Evolutionary conservation across 2,113 vertebrate genomes (phyloP).

Genomic region (Cyanistes caeruleus): DNA sequence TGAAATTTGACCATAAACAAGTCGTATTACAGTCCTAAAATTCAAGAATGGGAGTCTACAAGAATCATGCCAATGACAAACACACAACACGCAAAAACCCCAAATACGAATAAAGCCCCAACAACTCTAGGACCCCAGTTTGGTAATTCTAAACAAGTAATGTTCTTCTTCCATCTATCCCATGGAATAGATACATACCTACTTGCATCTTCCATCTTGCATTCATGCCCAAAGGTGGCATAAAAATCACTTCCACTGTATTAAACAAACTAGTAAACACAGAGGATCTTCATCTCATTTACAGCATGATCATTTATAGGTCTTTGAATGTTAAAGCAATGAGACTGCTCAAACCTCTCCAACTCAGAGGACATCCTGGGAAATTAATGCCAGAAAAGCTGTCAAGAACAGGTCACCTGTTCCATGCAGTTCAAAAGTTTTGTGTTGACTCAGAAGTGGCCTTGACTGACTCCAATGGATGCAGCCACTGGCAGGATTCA

Average conservation of each 20-base stretch:
- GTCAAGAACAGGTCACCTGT: not conserved
- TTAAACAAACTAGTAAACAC: not conserved
- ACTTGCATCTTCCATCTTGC: not conserved
- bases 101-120: not conserved
- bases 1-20: not conserved
- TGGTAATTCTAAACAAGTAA: not conserved
- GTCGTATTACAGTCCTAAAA: not conserved
- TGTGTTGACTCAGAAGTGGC: not conserved
- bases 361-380: not conserved
- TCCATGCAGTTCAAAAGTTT: not conserved
- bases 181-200: not conserved
- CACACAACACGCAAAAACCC: not conserved
- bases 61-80: not conserved
- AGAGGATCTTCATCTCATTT: not conserved
- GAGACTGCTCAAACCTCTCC: not conserved
- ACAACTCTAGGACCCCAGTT: not conserved
- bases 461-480: not conserved
- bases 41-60: not conserved
- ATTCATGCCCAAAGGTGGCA: not conserved
- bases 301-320: not conserved
- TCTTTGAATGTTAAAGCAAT: not conserved
- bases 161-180: not conserved
- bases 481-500: not conserved
- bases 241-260: not conserved
- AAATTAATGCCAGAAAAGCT: rapidly evolving